These are phyloP conservation scores for Phalloptychus januarius DNA, from an alignment of 2,797 vertebrate genomes.

Conservation along the genomic window DNA sequence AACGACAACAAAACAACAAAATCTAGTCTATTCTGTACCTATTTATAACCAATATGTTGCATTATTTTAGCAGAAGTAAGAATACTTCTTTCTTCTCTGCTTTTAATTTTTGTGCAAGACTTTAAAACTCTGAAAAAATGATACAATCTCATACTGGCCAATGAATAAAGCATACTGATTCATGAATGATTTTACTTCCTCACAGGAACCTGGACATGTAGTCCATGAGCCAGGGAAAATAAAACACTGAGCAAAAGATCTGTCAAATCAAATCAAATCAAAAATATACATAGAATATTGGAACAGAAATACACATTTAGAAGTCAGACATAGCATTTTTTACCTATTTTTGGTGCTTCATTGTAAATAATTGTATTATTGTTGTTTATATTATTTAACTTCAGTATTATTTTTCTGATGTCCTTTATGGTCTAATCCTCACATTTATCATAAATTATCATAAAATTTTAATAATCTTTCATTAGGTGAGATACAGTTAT, in stretches of 20 bases:
- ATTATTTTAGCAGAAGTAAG: background rate
- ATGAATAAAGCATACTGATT: background rate
- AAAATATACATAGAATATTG: background rate
- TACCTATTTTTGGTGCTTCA: background rate
- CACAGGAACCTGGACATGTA: slow-evolving; percentile 38
- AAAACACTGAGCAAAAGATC: slow-evolving; percentile 37
- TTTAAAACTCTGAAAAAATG: background rate
- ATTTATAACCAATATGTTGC: background rate
- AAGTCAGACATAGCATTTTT: background rate
- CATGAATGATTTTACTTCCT: background rate
- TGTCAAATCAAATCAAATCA: slow-evolving; percentile 15
- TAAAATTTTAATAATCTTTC: background rate
- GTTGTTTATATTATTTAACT: background rate
- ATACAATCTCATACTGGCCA: background rate
- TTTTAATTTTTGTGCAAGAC: background rate
- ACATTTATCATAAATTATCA: background rate
- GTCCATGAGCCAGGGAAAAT: slow-evolving; percentile 11
- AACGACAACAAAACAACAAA: background rate
- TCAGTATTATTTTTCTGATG: background rate
- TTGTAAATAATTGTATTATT: background rate
- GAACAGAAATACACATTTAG: background rate
- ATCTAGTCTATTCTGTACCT: background rate
- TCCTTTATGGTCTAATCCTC: background rate
- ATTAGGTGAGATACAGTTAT: background rate
- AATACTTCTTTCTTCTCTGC: background rate